Conservation (phyloP, 2,888 invertebrate genomes). For the Sarcophaga subvicina region DNA sequence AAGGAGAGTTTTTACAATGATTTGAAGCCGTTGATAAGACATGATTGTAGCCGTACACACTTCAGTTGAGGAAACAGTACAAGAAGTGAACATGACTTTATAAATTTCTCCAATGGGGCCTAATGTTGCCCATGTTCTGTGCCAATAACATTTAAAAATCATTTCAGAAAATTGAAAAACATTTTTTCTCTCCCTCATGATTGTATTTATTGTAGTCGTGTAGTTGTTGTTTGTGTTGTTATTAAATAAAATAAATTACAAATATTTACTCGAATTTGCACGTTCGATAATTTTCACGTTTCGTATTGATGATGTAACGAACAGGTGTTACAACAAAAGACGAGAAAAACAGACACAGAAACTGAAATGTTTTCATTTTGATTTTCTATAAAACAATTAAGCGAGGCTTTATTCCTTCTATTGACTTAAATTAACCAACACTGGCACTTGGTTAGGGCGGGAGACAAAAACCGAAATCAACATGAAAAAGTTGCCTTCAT, state of each 20-base stretch:
- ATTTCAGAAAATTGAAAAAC: conserved; percentile 28
- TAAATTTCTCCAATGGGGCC: not conserved
- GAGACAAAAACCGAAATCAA: too few relatives aligned
- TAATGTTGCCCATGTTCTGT: not conserved
- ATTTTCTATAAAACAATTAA: not conserved
- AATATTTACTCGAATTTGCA: conserved; percentile 61
- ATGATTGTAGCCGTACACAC: too few relatives aligned
- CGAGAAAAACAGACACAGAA: not conserved
- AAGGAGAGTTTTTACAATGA: too few relatives aligned
- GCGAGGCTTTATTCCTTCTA: not conserved
- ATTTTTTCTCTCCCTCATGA: not conserved
- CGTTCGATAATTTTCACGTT: conserved; percentile 48
- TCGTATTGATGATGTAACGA: conserved; percentile 29
- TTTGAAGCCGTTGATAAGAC: too few relatives aligned
- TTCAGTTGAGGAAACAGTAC: too few relatives aligned
- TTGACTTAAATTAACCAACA: not conserved
- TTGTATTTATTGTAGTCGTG: not conserved
- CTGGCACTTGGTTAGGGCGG: too few relatives aligned
- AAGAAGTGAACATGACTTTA: too few relatives aligned
- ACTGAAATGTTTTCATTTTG: conserved; percentile 6
- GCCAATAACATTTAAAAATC: conserved; percentile 32
- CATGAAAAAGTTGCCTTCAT: not conserved
- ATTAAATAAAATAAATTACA: conserved; percentile 46
- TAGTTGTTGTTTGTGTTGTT: not conserved
- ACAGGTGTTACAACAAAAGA: conserved; percentile 50